Percentiles rank a stretch among this genome's conserved stretches.
phyloP scores from a whole-genome alignment of 2,888 invertebrate genomes.

The Drosophila ezoana region DNA sequence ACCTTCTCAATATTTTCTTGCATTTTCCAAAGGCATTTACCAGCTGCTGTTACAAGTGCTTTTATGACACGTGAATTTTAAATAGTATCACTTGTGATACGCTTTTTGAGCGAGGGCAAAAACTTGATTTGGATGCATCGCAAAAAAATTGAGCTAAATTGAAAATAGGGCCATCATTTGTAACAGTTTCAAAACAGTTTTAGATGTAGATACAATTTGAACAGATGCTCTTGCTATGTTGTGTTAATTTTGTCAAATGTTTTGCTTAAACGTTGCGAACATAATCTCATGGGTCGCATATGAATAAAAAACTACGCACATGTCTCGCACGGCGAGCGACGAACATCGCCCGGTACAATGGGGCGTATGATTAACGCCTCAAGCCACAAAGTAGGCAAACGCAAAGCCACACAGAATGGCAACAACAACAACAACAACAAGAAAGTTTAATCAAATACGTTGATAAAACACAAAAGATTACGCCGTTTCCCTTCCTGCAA shows the following conservation, averaged over 20 bases:
- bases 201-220: neutral
- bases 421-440: slow-evolving; percentile 28
- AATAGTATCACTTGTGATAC: too few species aligned
- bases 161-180: too few species aligned
- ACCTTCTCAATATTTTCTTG: neutral
- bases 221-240: neutral
- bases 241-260: slow-evolving; percentile 37
- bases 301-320: slow-evolving; percentile 48
- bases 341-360: slow-evolving; percentile 32
- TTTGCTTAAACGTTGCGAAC: slow-evolving; percentile 13
- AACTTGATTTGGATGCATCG: too few species aligned
- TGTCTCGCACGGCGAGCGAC: slow-evolving; percentile 11
- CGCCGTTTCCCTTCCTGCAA: slow-evolving; percentile 35
- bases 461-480: slow-evolving; percentile 79
- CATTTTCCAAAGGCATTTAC: neutral
- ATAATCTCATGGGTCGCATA: slow-evolving; percentile 11
- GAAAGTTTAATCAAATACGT: slow-evolving; percentile 76
- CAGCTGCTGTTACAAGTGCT: too few species aligned
- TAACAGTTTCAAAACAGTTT: neutral
- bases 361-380: slow-evolving; percentile 74
- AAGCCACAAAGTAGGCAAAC: slow-evolving; percentile 61
- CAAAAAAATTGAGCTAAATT: too few species aligned
- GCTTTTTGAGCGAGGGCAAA: too few species aligned
- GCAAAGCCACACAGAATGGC: slow-evolving; percentile 52
- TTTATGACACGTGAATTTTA: too few species aligned